Base-by-base conservation (phyloP, 1,140 invertebrate species). In the Odontomachus brunneus region DNA sequence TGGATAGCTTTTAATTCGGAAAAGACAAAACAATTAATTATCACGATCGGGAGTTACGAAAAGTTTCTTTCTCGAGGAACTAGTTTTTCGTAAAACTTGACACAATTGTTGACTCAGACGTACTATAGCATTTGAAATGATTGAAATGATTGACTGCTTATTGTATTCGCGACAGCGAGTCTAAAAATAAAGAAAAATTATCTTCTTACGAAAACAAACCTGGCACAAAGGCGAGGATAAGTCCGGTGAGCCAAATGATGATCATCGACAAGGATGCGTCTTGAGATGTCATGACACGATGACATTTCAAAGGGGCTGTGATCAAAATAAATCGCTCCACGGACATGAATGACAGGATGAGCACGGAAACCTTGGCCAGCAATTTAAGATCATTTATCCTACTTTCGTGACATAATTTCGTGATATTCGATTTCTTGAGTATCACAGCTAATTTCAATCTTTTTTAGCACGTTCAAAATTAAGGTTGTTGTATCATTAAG, bases 301-400 rank as follows among this genome's bases (percentile, higher is more conserved):
- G 95, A 26, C 95, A 94, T 48, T 95, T 95, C 78, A 97, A 95
- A 3, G 97, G 96, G 88, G 96, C 95, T 15, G 95, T 96, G 72
- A 98, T 97, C 38, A 96, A 92, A 60, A 97, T 92, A 88, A 96
- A 97, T 82, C 97, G 94, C 84, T 97, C 97, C 63, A 97, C 89
- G 0, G 97, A 97, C 94, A 98, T 97, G 84, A 97, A 96, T 0
- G 96, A 96, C 84, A 98, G 89, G 57, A 97, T 97, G 15, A 97
- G 91, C 83, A 98, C 95, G 0, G 97, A 97, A 69, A 96, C 95
- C 95, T 96, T 91, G 48, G 82, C 75, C 57, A 69, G 69, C 51
- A 49, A 62, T 88, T 85, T 9, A 55, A 44, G 5, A 65, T 80
- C 9, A 33, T 48, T 12, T 71, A 57, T 59, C 12, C 11, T 14